Percentiles rank a stretch among this genome's conserved stretches.
Evolutionary conservation across 2,888 invertebrate species (phyloP).

Genomic region (Chorisops tibialis): DNA sequence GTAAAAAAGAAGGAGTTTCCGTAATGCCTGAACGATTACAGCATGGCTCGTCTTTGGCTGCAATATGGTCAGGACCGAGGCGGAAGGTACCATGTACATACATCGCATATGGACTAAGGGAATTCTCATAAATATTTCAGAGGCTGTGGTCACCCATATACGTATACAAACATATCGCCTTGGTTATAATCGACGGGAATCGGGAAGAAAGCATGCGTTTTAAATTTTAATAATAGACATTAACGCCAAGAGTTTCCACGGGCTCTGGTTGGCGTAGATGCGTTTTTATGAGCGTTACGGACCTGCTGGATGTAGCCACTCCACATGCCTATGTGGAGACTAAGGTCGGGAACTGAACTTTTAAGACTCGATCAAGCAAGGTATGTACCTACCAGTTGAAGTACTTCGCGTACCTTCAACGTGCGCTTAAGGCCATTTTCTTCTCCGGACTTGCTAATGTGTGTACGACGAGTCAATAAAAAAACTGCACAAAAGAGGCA

Average conservation of each 20-base stretch:
- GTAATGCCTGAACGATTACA: too few relatives aligned
- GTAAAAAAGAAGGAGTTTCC: too few relatives aligned
- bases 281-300: neutral
- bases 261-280: constrained; percentile 12
- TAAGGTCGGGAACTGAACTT: neutral
- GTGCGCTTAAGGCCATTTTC: constrained; percentile 14
- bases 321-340: too few relatives aligned
- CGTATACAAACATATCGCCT: too few relatives aligned
- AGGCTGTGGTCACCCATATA: too few relatives aligned
- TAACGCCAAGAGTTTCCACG: constrained; percentile 16
- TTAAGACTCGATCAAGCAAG: constrained; percentile 1
- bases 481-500: constrained; percentile 21
- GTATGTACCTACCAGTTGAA: constrained; percentile 9
- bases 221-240: constrained; percentile 32
- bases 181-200: too few relatives aligned
- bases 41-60: too few relatives aligned
- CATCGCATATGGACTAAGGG: too few relatives aligned
- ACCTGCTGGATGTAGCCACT: too few relatives aligned
- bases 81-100: too few relatives aligned
- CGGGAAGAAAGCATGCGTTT: constrained; percentile 28
- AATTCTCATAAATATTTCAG: too few relatives aligned
- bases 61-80: too few relatives aligned
- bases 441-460: constrained; percentile 27
- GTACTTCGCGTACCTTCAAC: neutral
- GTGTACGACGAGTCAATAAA: constrained; percentile 27